Evolutionary conservation across 2,888 invertebrate genomes (phyloP).

Genomic region (Pachliopta kotzebuea): DNA sequence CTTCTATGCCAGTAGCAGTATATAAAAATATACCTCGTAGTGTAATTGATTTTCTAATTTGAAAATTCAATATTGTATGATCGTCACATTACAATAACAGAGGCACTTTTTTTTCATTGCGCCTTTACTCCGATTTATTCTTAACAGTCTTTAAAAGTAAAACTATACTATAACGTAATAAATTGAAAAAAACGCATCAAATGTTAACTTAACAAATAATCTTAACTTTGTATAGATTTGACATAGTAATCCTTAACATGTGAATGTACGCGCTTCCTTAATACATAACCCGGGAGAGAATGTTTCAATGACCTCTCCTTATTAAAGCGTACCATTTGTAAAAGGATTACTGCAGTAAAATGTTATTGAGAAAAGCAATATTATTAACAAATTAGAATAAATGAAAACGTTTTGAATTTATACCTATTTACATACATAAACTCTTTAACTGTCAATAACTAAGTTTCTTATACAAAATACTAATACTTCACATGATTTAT

Average conservation of each 20-base stretch:
- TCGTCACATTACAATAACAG: too few species aligned
- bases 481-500: too few species aligned
- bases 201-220: neutral
- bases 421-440: too few species aligned
- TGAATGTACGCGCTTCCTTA: constrained; percentile 12
- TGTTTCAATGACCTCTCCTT: constrained; percentile 25
- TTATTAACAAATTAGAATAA: neutral
- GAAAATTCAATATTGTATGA: too few species aligned
- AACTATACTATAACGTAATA: neutral
- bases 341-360: neutral
- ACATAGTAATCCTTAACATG: neutral
- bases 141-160: neutral
- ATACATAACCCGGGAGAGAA: constrained; percentile 1
- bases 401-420: too few species aligned
- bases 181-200: neutral
- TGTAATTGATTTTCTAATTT: too few species aligned
- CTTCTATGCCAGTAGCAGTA: too few species aligned
- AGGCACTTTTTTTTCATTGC: too few species aligned
- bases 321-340: constrained; percentile 6
- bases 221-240: neutral
- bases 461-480: too few species aligned
- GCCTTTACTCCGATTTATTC: too few species aligned
- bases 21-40: too few species aligned
- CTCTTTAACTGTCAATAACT: too few species aligned
- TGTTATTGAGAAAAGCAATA: neutral